Evolutionary conservation across 2,888 invertebrate genomes (phyloP), one percentile per base, ranked within the genome.

Genomic region (Bombyx huttoni): DNA sequence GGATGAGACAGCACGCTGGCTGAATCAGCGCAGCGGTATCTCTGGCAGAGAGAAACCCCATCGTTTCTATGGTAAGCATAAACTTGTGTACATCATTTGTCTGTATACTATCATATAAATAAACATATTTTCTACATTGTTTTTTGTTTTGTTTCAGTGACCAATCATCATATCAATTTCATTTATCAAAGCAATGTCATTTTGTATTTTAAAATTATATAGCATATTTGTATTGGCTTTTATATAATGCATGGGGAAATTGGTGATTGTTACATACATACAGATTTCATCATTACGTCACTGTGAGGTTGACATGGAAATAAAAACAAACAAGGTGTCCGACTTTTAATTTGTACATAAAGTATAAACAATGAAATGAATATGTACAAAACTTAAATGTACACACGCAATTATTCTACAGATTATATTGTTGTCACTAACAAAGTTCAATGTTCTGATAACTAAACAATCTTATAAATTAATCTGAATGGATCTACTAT

Each of bases 61-160:
- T 59, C 84, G 89, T 63, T 89, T 89, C 68, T 89, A 89, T 75
- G 89, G 89, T 89, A 75, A 89, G 89, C 84, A 54, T 55, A 49
- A 52, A 54, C 51, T 51, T 48, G n/a, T 50, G 13, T 14, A 52
- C 47, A 49, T 51, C 52, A 52, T 58, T 49, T 52, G 49, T 33
- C 34, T 48, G 40, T 40, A 35, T 48, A 40, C 34, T 51, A 7
- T 40, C 40, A 40, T 12, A 40, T 40, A 8, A 40, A 40, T 40
- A 8, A 40, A 40, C 7, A 57, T 53, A 61, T 64, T 60, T 48
- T 51, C 52, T 54, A 65, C 61, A 64, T 59, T 58, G 62, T 63
- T 58, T 56, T 67, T 67, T 59, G 77, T 79, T 79, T 77, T 78
- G 80, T 83, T 83, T 75, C 82, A 81, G 83, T 68, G 67, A 67